Percentiles rank a stretch among this genome's conserved stretches.
Conservation (phyloP, 1,140 invertebrate species). For the Drosophila navojoa region DNA sequence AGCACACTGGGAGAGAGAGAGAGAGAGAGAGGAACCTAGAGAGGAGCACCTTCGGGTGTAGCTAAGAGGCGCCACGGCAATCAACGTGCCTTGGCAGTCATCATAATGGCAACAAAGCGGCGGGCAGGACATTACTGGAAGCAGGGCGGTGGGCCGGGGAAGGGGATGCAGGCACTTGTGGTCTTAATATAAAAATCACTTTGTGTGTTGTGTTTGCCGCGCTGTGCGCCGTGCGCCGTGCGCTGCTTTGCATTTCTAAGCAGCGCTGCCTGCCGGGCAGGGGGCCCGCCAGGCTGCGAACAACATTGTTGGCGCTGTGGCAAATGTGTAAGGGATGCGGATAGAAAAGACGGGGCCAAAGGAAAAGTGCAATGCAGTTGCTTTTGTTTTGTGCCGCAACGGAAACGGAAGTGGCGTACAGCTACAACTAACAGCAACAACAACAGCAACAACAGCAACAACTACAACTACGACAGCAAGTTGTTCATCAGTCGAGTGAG, state of each 20-base stretch:
- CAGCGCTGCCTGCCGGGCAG: slow-evolving; percentile 41
- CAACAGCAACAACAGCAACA: slow-evolving; percentile 30
- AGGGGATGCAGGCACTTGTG: slow-evolving; percentile 66
- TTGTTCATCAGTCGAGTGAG: slow-evolving; percentile 49
- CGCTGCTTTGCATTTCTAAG: slow-evolving; percentile 80
- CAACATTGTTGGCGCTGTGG: slow-evolving; percentile 70
- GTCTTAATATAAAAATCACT: slow-evolving; percentile 83
- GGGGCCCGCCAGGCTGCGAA: slow-evolving; percentile 13
- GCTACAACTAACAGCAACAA: slow-evolving; percentile 26
- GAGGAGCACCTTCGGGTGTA: slow-evolving; percentile 5
- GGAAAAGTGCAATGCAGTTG: slow-evolving; percentile 45
- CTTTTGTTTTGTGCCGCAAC: slow-evolving; percentile 53
- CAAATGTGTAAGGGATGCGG: slow-evolving; percentile 45
- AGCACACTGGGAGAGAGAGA: slow-evolving; percentile 28
- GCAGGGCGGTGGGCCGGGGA: background rate
- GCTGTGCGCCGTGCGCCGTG: slow-evolving; percentile 30
- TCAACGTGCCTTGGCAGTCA: slow-evolving; percentile 73
- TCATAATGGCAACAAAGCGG: slow-evolving; percentile 80
- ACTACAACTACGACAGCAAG: slow-evolving; percentile 24
- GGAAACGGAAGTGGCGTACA: slow-evolving; percentile 65
- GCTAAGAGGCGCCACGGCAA: slow-evolving; percentile 65
- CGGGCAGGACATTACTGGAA: slow-evolving; percentile 31
- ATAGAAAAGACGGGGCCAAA: slow-evolving; percentile 23
- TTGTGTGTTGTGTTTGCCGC: slow-evolving; percentile 79
- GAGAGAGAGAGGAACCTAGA: slow-evolving; percentile 13